Base-by-base conservation (phyloP, 1,140 invertebrate genomes). In the Dinothrombium tinctorium region DNA sequence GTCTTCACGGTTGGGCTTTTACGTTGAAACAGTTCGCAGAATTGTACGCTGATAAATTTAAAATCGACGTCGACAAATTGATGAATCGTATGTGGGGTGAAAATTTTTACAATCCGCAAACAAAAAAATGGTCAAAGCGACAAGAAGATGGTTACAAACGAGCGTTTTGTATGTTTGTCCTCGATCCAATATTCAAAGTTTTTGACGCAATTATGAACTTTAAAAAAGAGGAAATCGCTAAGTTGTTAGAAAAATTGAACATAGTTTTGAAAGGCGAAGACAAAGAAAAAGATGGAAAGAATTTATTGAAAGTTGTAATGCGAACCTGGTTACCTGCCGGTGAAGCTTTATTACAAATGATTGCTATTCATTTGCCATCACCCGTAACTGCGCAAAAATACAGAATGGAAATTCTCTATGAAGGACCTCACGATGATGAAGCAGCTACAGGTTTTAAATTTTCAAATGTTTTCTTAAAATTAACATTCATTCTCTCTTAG, bases 271-370 rank as follows among this genome's bases (percentile, higher is more conserved):
- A 82, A 54, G 69, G 73, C 49, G 94, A 98, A 57, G 92, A 99
- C 54, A 76, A 78, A 55, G 90, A 99, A 42, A 82, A 94, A 57
- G 83, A 92, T 54, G 83, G 83, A 55, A 89, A 86, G 59, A 72
- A 73, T 47, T 62, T 90, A 32, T 64, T 90, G 43, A 89, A 89
- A 67, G 78, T 89, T 52, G 80, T 98, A 24, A 96, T 99, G 89
- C 74, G 89, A 56, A 84, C 82, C 39, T 99, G 94, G 94, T 67
- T 99, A 55, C 92, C 92, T 44, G 94, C 92, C 65, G 94, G 94
- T 54, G 92, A 99, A 63, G 86, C 92, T 57, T 64, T 99, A 51
- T 80, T 99, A 71, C 87, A 96, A 69, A 99, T 99, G 94, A 98
- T 99, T 65, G 86, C 87, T 59, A 94, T 99, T 57, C 92, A 99